Evolutionary conservation across 2,888 invertebrate species (phyloP).

Genomic region (Altica lythri): DNA sequence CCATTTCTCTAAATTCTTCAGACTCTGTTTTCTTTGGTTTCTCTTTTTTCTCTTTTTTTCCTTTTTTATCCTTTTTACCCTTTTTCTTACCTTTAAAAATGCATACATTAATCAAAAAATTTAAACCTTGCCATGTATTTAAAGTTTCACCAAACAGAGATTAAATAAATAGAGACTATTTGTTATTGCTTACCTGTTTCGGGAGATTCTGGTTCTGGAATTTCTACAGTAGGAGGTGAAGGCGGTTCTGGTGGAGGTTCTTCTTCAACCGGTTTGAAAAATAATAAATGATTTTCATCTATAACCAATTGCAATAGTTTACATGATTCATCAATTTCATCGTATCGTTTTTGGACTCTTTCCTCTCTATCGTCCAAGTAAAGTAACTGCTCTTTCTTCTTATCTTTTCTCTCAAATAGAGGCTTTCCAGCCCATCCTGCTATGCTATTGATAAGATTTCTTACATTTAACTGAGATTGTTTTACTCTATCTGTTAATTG

Average conservation of each 20-base stretch:
- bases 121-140: too few relatives aligned
- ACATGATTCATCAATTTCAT: conserved; percentile 60
- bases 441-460: conserved; percentile 62
- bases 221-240: too few relatives aligned
- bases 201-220: conserved; percentile 24
- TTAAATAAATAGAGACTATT: too few relatives aligned
- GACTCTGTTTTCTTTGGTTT: conserved; percentile 40
- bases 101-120: too few relatives aligned
- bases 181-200: conserved; percentile 23
- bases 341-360: conserved; percentile 62
- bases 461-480: conserved; percentile 70
- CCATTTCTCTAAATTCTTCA: conserved; percentile 36
- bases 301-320: conserved; percentile 64
- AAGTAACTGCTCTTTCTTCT: conserved; percentile 62
- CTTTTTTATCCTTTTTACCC: conserved; percentile 26
- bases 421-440: conserved; percentile 75
- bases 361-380: conserved; percentile 63
- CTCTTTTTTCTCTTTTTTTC: conserved; percentile 35
- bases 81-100: conserved; percentile 31
- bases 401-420: conserved; percentile 75
- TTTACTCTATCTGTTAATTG: conserved; percentile 72
- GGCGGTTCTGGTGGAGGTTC: conserved; percentile 24
- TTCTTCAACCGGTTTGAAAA: conserved; percentile 63
- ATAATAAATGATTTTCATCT: conserved; percentile 69
- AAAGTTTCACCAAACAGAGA: too few relatives aligned